Conservation (phyloP, 2,113 vertebrate species). For the Carassius carassius region DNA sequence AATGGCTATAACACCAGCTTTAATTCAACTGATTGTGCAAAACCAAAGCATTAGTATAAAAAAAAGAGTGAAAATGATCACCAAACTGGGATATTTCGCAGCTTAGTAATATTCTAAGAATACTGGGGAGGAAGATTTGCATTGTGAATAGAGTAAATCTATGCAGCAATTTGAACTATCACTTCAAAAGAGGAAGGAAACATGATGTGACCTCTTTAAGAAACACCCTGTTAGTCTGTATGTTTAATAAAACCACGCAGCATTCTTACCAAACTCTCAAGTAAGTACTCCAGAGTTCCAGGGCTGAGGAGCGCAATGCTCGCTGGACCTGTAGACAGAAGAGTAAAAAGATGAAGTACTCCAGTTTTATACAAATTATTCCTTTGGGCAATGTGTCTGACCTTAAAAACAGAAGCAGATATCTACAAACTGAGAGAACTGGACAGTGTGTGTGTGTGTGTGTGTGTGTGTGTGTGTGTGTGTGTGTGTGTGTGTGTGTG, state of each 20-base stretch:
- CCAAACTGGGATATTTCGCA: too few species aligned
- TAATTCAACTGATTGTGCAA: neutral
- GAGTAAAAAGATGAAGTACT: neutral
- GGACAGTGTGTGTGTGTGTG: constrained; percentile 24
- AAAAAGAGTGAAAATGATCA: too few species aligned
- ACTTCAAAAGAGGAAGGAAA: neutral
- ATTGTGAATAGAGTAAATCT: too few species aligned
- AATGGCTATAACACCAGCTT: neutral
- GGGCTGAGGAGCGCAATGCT: constrained; percentile 93
- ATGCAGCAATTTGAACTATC: too few species aligned
- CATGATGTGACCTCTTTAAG: neutral
- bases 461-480: constrained; percentile 8
- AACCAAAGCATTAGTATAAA: neutral
- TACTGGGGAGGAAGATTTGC: too few species aligned
- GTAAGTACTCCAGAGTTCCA: constrained; percentile 94
- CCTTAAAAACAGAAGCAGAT: neutral
- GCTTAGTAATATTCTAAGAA: too few species aligned
- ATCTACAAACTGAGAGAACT: constrained; percentile 27
- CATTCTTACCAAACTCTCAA: constrained; percentile 94
- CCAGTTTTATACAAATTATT: constrained; percentile 16
- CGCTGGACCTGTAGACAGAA: constrained; percentile 83
- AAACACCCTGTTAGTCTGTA: neutral
- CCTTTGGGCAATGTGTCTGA: neutral
- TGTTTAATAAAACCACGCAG: neutral
- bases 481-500: neutral